Evolutionary conservation across 2,888 invertebrate genomes (phyloP).

Genomic region (Thymelicus lineola): DNA sequence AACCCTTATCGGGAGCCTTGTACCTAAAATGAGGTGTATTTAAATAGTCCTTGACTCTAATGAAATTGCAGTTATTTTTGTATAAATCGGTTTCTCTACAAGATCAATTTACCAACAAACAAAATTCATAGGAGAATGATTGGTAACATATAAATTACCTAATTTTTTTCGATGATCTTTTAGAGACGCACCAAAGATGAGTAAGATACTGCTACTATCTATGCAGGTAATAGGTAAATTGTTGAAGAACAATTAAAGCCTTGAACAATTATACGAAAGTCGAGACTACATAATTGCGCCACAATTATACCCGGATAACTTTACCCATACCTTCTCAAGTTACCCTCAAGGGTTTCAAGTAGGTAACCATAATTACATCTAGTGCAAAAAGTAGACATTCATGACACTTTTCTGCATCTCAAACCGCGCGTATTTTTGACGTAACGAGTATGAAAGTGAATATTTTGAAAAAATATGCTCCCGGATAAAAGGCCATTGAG

Average conservation of each 20-base stretch:
- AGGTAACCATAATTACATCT: constrained; percentile 31
- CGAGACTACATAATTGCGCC: constrained; percentile 14
- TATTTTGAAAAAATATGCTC: constrained; percentile 4
- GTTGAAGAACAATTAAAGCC: not conserved
- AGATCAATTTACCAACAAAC: no score
- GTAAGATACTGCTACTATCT: no score
- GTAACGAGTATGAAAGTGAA: constrained; percentile 42
- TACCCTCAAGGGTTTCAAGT: constrained; percentile 32
- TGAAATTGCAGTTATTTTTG: no score
- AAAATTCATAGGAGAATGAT: no score
- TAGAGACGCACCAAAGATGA: no score
- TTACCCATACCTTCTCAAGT: constrained; percentile 36
- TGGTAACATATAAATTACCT: no score
- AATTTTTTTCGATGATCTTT: no score
- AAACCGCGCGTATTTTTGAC: constrained; percentile 44
- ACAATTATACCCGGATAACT: constrained; percentile 32
- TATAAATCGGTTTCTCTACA: no score
- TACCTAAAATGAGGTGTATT: no score
- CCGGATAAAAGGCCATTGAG: constrained; percentile 2
- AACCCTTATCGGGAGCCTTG: no score
- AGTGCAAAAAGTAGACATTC: constrained; percentile 37
- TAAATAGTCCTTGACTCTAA: no score
- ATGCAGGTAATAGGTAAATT: no score
- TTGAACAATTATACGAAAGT: constrained; percentile 1
- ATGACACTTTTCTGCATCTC: constrained; percentile 47